Evolutionary conservation across 1,140 invertebrate species (phyloP), one percentile per base, ranked within the genome.

Genomic region (Philotrypesis tridentata): DNA sequence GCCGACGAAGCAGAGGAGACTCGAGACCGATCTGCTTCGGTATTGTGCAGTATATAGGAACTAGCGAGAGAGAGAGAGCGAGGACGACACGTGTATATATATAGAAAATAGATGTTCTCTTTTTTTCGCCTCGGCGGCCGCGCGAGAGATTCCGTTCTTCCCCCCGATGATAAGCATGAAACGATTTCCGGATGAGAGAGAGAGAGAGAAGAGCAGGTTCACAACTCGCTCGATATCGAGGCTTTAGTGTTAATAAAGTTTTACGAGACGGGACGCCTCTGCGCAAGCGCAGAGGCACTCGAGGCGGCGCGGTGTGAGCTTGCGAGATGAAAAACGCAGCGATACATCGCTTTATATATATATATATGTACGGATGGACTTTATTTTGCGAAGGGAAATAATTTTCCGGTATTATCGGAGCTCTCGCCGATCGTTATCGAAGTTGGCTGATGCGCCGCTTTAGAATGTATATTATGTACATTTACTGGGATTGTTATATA

Each of bases 231-330:
- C 27, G 63, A 65, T 65, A 65, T 65, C 63, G 27, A 14, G 21
- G 63, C 63, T 65, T 65, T 65, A 65, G 63, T 65, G 14, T 65
- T 65, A 65, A 65, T 65, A 65, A 65, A 65, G 23, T 65, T 65
- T 65, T 65, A 65, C 7, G 63, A 65, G 3, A 7, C 48, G 17
- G 6, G 14, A 4, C n/a, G n/a, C n/a, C n/a, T n/a, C n/a, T n/a
- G n/a, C n/a, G n/a, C n/a, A n/a, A n/a, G n/a, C n/a, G n/a, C n/a
- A 37, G 33, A 37, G 9, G 33, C 3, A 9, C 33, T 3, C 3
- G 48, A n/a, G 21, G 21, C 1, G 14, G 48, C 21, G 17, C 12
- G 17, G 17, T n/a, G n/a, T n/a, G 17, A 48, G 14, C 14, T 48
- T 12, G 14, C 17, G 43, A n/a, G n/a, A 48, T 48, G 43, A 55